These are phyloP conservation scores for Pyxicephalus adspersus DNA, from an alignment of 2,113 vertebrate species.

Conservation along the genomic window DNA sequence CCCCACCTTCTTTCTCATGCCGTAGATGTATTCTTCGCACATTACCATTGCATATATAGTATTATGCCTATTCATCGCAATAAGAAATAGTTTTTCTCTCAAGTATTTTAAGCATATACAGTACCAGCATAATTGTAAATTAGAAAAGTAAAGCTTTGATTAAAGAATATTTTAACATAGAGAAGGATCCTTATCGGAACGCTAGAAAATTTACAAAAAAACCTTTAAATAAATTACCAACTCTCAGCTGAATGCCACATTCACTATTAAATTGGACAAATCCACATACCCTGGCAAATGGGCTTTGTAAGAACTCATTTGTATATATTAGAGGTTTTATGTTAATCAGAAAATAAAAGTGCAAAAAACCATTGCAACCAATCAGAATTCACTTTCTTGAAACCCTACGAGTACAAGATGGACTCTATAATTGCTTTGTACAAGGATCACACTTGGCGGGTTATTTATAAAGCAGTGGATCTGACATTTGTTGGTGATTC, in stretches of 20 bases:
- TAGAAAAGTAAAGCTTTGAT: slow-evolving; percentile 15
- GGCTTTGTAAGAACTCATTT: no score
- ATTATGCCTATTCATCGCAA: not conserved
- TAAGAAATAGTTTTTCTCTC: slow-evolving; percentile 13
- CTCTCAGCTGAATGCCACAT: not conserved
- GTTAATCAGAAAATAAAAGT: no score
- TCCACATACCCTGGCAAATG: not conserved
- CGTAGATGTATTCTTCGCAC: not conserved
- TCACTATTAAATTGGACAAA: slow-evolving; percentile 6
- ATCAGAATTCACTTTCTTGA: no score
- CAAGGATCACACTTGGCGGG: no score
- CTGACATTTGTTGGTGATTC: no score
- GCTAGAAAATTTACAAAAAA: not conserved
- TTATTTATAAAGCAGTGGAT: no score
- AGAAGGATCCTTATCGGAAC: slow-evolving; percentile 21
- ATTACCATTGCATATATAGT: not conserved
- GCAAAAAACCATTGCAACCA: no score
- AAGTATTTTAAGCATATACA: slow-evolving; percentile 16
- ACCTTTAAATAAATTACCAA: not conserved
- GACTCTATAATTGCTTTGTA: no score
- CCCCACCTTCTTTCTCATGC: not conserved
- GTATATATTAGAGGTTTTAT: no score
- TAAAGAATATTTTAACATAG: slow-evolving; percentile 18
- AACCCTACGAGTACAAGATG: no score
- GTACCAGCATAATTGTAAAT: not conserved